Conservation (phyloP, 2,113 vertebrate species). For the Sitta europaea region DNA sequence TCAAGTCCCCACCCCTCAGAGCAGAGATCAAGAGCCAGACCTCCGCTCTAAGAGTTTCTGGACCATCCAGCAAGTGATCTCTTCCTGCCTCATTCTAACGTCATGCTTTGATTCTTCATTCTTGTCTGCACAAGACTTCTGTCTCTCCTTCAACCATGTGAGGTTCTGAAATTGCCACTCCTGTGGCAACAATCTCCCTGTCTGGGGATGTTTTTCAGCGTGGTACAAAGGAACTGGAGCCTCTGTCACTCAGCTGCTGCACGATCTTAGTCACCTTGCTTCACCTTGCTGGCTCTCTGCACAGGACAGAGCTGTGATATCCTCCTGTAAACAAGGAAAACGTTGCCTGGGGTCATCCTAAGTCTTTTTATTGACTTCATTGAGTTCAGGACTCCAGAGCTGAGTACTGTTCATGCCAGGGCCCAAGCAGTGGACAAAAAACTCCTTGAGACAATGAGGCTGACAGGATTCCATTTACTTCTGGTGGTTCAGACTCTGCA, state of each 20-base stretch:
- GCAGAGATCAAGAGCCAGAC: neutral
- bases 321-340: neutral
- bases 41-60: neutral
- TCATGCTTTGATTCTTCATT: neutral
- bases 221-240: neutral
- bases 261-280: neutral
- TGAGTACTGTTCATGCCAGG: neutral
- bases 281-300: neutral
- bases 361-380: neutral
- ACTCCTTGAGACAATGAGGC: neutral
- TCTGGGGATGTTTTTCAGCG: neutral
- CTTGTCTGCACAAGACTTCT: neutral
- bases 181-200: neutral
- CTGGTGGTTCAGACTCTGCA: neutral
- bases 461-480: neutral
- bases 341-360: neutral
- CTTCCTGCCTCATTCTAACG: neutral
- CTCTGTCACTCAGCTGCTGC: neutral
- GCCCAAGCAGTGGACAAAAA: neutral
- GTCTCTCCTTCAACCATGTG: neutral
- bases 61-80: neutral
- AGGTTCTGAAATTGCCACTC: neutral
- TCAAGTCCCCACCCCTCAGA: neutral
- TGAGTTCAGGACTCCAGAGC: neutral
- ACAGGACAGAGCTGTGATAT: neutral